These are phyloP conservation scores for Thymelicus acteon DNA, from an alignment of 2,888 invertebrate species.

Conservation along the genomic window DNA sequence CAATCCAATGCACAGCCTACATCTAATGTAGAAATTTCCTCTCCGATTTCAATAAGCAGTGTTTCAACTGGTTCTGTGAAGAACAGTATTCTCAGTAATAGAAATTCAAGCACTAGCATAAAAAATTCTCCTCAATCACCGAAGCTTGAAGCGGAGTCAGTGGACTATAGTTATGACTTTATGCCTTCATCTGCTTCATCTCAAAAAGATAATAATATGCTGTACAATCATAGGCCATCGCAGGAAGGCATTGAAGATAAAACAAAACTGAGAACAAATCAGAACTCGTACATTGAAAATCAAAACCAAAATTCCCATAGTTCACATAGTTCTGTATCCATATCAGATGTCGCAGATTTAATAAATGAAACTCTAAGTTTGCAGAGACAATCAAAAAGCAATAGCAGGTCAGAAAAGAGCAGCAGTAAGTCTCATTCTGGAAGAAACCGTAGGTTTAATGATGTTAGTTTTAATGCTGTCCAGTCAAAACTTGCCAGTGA, in stretches of 20 bases:
- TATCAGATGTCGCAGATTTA: conserved; percentile 77
- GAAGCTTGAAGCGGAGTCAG: conserved; percentile 63
- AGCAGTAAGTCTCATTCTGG: conserved; percentile 32
- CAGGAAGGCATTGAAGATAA: conserved; percentile 46
- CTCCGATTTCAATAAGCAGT: conserved; percentile 54
- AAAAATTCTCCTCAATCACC: conserved; percentile 51
- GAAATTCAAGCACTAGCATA: conserved; percentile 46
- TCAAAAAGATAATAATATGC: conserved; percentile 47
- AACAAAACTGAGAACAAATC: conserved; percentile 49
- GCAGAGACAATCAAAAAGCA: conserved; percentile 10
- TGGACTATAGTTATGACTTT: conserved; percentile 75
- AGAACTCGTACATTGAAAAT: conserved; percentile 53
- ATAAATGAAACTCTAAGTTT: conserved; percentile 67
- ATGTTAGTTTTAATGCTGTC: conserved; percentile 19
- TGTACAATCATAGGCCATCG: conserved; percentile 35
- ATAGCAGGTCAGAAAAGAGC: conserved; percentile 25
- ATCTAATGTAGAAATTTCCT: conserved; percentile 50
- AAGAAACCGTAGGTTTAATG: conserved; percentile 29
- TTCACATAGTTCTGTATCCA: conserved; percentile 71
- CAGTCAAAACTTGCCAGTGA: conserved; percentile 58
- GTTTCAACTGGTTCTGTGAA: conserved; percentile 53
- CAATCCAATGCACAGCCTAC: conserved; percentile 33
- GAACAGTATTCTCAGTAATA: conserved; percentile 48
- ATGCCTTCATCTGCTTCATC: conserved; percentile 56
- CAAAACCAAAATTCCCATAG: conserved; percentile 64